Percentiles rank a stretch among this genome's conserved stretches.
These are phyloP conservation scores for Himalopsyche phryganea DNA, from an alignment of 1,140 invertebrate genomes.

Conservation along the genomic window DNA sequence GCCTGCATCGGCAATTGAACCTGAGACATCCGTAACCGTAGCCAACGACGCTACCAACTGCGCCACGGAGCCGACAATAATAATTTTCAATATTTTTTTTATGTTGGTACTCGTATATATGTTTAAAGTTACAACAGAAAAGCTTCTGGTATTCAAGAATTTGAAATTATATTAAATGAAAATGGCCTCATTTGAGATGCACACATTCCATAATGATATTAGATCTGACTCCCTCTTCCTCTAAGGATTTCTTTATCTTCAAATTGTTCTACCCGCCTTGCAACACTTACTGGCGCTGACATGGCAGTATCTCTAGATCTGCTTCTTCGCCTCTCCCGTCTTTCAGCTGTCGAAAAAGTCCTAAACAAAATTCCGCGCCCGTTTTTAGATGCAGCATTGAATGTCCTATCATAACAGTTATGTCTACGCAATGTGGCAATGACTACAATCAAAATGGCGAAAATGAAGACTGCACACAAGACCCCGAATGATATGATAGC, in stretches of 20 bases:
- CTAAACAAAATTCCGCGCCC: neutral
- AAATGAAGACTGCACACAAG: constrained; percentile 7
- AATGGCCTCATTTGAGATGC: too few species aligned
- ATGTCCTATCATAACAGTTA: constrained; percentile 5
- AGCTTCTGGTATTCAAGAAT: too few species aligned
- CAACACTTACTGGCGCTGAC: constrained; percentile 15
- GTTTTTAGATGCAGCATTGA: neutral
- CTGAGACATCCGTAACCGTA: too few species aligned
- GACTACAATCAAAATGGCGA: constrained; percentile 9
- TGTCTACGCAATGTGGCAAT: constrained; percentile 5
- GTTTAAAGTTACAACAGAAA: too few species aligned
- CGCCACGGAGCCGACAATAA: too few species aligned
- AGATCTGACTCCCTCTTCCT: neutral
- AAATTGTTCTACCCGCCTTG: constrained; percentile 27
- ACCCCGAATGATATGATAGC: constrained; percentile 11
- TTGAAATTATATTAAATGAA: too few species aligned
- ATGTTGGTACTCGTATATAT: too few species aligned
- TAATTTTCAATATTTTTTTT: too few species aligned
- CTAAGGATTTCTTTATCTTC: constrained; percentile 20
- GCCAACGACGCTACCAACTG: too few species aligned
- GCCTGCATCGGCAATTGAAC: too few species aligned
- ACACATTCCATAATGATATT: too few species aligned
- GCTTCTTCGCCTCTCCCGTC: constrained; percentile 9
- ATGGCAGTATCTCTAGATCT: constrained; percentile 8
- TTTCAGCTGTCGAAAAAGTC: neutral